Evolutionary conservation across 2,888 invertebrate species (phyloP).

Genomic region (Hirtodrosophila cameraria): DNA sequence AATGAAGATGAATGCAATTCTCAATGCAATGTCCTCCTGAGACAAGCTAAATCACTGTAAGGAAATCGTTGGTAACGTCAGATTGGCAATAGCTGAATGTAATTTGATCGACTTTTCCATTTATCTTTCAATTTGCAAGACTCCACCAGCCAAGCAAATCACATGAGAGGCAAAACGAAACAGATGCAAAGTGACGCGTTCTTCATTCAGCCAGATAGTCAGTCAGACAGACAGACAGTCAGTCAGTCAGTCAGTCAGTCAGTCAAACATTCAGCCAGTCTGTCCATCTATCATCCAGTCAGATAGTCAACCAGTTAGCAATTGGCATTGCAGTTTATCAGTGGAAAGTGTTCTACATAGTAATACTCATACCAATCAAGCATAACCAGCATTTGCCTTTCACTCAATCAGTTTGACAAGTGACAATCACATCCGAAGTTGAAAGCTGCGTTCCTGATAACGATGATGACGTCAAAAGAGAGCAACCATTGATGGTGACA

Average conservation of each 20-base stretch:
- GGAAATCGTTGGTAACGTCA: constrained; percentile 23
- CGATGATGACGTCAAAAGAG: constrained; percentile 40
- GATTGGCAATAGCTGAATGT: constrained; percentile 42
- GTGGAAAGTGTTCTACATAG: constrained; percentile 14
- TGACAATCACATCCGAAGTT: constrained; percentile 56
- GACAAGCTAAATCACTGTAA: constrained; percentile 38
- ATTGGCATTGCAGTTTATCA: constrained; percentile 41
- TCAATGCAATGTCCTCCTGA: constrained; percentile 13
- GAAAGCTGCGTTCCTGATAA: constrained; percentile 43
- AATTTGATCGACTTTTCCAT: constrained; percentile 57
- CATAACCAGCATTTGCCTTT: constrained; percentile 47
- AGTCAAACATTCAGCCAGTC: constrained; percentile 10
- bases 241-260: constrained; percentile 1
- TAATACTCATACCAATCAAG: constrained; percentile 18
- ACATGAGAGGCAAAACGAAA: constrained; percentile 28
- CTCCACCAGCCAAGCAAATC: constrained; percentile 27
- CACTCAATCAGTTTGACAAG: constrained; percentile 73
- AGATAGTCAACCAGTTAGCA: constrained; percentile 23
- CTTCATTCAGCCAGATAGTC: constrained; percentile 19
- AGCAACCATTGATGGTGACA: constrained; percentile 8
- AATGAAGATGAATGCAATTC: constrained; percentile 66
- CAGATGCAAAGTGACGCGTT: constrained; percentile 9
- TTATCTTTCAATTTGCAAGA: constrained; percentile 64
- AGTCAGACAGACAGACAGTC: constrained; percentile 10
- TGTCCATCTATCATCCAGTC: constrained; percentile 8